These are phyloP conservation scores for Catharus bicknelli DNA, from an alignment of 2,113 vertebrate species.

Conservation along the genomic window DNA sequence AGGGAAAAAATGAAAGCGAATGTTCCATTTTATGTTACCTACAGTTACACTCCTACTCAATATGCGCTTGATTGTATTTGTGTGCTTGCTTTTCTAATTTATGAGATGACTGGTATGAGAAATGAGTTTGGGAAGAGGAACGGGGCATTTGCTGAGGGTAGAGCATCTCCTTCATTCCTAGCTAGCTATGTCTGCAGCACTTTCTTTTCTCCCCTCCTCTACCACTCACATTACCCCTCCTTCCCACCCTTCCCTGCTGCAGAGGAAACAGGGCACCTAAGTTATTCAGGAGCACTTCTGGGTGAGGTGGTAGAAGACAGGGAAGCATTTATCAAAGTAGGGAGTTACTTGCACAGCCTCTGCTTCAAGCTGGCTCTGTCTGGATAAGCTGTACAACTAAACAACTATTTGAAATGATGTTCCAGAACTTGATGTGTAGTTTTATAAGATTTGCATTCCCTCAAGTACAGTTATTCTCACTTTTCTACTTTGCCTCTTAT, in stretches of 20 bases:
- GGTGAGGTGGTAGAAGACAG: background rate
- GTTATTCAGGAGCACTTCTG: background rate
- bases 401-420: background rate
- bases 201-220: background rate
- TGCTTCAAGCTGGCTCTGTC: background rate
- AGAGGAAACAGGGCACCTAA: fast-evolving
- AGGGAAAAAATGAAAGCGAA: background rate
- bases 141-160: background rate
- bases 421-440: background rate
- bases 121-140: background rate
- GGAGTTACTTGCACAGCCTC: background rate
- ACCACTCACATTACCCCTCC: background rate
- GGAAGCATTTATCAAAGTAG: background rate
- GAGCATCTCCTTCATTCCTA: background rate
- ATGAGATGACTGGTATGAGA: background rate
- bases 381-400: background rate
- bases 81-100: background rate
- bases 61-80: background rate
- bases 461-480: background rate
- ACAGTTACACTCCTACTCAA: background rate
- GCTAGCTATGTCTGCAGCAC: background rate
- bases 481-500: background rate
- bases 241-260: background rate
- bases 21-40: background rate
- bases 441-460: background rate